Percentiles rank a stretch among this genome's conserved stretches.
Evolutionary conservation across 2,113 vertebrate species (phyloP).

Genomic region (Clarias gariepinus): DNA sequence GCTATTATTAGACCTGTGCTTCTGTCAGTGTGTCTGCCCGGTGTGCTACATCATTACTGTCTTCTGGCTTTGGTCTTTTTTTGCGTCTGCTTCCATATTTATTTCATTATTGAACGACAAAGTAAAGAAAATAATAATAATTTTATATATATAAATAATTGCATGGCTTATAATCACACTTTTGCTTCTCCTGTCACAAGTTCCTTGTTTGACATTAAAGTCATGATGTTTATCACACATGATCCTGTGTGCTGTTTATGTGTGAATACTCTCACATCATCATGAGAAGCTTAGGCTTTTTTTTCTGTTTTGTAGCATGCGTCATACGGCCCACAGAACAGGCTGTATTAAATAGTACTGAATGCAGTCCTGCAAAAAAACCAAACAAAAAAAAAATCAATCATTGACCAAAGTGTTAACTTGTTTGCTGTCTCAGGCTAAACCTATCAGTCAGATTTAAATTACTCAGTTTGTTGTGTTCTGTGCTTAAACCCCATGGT

Average conservation of each 20-base stretch:
- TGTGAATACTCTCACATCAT: not conserved
- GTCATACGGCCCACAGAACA: not conserved
- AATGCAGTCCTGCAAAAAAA: not conserved
- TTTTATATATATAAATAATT: not conserved
- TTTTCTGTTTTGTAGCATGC: not conserved
- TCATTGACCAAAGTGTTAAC: not conserved
- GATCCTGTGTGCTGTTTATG: not conserved
- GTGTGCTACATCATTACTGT: constrained; percentile 24
- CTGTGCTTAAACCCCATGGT: not conserved
- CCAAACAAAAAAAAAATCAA: not conserved
- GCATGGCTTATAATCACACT: not conserved
- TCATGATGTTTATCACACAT: not conserved
- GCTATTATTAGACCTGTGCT: constrained; percentile 56
- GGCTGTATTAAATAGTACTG: not conserved
- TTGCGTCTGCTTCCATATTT: not conserved
- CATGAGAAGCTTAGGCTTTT: not conserved
- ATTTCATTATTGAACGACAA: not conserved
- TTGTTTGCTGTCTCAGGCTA: not conserved
- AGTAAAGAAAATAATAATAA: not conserved
- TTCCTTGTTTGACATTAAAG: constrained; percentile 12
- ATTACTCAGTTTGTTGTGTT: not conserved
- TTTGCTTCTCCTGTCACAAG: constrained; percentile 8
- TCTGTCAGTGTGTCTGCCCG: constrained; percentile 33
- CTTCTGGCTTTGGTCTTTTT: not conserved
- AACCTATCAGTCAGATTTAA: not conserved